Percentiles rank a stretch among this genome's conserved stretches.
These are phyloP conservation scores for Onychorhynchus coronatus DNA, from an alignment of 2,113 vertebrate species.

Conservation along the genomic window DNA sequence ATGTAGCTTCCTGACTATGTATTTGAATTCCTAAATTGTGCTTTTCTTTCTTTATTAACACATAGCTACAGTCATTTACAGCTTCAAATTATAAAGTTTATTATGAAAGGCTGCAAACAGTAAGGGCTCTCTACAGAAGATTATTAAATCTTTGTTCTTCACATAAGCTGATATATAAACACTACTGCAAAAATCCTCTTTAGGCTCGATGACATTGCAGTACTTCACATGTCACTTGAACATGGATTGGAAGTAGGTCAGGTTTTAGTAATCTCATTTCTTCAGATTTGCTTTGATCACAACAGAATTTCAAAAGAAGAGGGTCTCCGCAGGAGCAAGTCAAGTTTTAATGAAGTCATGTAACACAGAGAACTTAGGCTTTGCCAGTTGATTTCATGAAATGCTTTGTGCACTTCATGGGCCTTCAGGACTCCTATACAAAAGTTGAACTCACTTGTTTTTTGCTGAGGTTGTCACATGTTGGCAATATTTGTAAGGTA, in stretches of 20 bases:
- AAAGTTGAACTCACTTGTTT: not conserved
- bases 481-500: not conserved
- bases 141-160: slow-evolving; percentile 6
- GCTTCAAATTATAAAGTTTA: not conserved
- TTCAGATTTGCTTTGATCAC: not conserved
- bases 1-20: not conserved
- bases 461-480: not conserved
- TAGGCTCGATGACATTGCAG: not conserved
- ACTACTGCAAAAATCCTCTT: not conserved
- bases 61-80: not conserved
- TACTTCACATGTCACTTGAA: not conserved
- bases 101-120: not conserved
- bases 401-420: not conserved
- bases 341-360: not conserved
- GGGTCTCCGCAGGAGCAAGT: not conserved
- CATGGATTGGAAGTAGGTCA: not conserved
- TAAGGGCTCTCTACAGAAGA: not conserved
- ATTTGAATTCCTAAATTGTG: not conserved
- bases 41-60: slow-evolving; percentile 3
- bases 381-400: not conserved
- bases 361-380: not conserved
- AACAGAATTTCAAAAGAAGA: not conserved
- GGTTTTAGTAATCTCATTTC: not conserved
- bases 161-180: not conserved
- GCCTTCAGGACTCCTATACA: not conserved